Base-by-base conservation (phyloP, 2,888 invertebrate genomes). In the Diarsia rubi region DNA sequence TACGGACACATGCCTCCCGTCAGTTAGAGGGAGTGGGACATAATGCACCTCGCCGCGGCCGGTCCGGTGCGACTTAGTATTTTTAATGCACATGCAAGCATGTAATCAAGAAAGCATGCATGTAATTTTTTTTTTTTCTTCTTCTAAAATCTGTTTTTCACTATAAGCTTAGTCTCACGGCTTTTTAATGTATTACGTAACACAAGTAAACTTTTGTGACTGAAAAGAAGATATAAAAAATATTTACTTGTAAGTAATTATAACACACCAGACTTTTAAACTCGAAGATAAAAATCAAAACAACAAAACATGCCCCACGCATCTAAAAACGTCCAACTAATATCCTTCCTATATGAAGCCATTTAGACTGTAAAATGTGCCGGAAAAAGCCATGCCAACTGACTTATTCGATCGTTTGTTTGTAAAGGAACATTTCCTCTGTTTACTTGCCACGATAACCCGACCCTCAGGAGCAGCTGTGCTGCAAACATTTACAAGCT, bases 401-500 rank as follows among this genome's bases (percentile, higher is more conserved):
- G 74, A 79, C 31, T 68, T 83, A 81, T 83, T 73, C 16, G 52
- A 59, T 14, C 42, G 24, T 73, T 83, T 73, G 57, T 81, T 81
- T 81, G 57, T 27, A 69, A 31, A 73, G 75, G 52, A 66, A 62
- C 73, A 59, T 62, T 81, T 47, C 21, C 49, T 42, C 45, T 70
- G 69, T 81, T 70, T 81, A 73, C 73, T 73, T 69, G 67, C 8
- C 37, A 37, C 60, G 67, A 76, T 72, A 72, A 62, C 74, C 63
- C 69, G 31, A 44, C 78, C 75, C 78, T 69, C 64, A 69, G 63
- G 62, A 72, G 47, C 85, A 83, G 82, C 82, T 83, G 83, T 45
- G 82, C 31, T 69, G 21, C 52, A 52, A 73, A 69, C 71, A 82
- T 72, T 69, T 69, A 47, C 70, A 63, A 54, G 68, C 59, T 69